phyloP scores from a whole-genome alignment of 2,113 vertebrate genomes.

The Mesocricetus auratus region DNA sequence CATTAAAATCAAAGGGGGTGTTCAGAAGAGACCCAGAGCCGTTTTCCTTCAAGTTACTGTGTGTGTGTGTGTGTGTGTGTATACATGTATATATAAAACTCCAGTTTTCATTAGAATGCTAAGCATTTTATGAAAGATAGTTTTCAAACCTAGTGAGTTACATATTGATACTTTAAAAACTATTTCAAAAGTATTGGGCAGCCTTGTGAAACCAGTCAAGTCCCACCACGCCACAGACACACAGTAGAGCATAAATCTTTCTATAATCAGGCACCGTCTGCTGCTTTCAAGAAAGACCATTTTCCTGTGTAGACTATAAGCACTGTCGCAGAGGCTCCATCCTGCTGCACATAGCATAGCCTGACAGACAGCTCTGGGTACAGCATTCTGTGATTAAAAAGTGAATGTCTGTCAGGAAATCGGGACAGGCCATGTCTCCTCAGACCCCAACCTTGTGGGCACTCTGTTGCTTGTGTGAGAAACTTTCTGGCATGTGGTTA shows the following conservation, averaged over 20 bases:
- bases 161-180: conserved; percentile 60
- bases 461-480: conserved; percentile 79
- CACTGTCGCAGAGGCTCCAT: conserved; percentile 62
- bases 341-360: conserved; percentile 46
- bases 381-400: conserved; percentile 75
- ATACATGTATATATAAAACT: not conserved
- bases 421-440: conserved; percentile 61
- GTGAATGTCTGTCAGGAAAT: conserved; percentile 65
- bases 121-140: conserved; percentile 68
- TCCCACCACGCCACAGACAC: conserved; percentile 10
- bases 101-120: conserved; percentile 36
- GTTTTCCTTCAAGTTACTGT: conserved; percentile 6
- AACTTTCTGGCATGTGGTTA: conserved; percentile 83
- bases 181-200: not conserved
- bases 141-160: conserved; percentile 71
- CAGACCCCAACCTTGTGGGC: conserved; percentile 70
- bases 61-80: no score
- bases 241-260: conserved; percentile 76
- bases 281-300: conserved; percentile 82
- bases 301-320: conserved; percentile 75
- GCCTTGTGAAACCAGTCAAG: not conserved
- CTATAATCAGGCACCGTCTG: conserved; percentile 88
- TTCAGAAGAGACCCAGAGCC: not conserved
- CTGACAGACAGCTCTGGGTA: conserved; percentile 65
- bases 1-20: not conserved